Conservation (phyloP, 2,888 invertebrate genomes). For the Fragum sueziense region DNA sequence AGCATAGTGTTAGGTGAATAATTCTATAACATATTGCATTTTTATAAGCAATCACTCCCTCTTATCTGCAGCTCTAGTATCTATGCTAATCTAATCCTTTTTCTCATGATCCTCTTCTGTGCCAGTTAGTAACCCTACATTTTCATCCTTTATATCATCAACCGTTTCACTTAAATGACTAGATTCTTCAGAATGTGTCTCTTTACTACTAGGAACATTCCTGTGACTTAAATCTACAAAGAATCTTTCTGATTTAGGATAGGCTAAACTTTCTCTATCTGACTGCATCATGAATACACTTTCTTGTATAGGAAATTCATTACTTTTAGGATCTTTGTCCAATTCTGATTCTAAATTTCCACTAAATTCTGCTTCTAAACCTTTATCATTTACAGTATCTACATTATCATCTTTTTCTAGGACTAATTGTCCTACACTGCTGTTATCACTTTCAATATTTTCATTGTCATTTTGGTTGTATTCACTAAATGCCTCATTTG, state of each 20-base stretch:
- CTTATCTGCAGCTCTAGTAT: no score
- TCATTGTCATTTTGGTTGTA: neutral
- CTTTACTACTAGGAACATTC: neutral
- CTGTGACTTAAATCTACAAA: conserved; percentile 14
- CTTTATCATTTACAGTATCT: neutral
- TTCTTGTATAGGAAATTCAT: conserved; percentile 6
- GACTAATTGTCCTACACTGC: neutral
- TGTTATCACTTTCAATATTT: neutral
- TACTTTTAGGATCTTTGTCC: no score
- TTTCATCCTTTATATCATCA: neutral
- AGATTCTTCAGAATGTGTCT: neutral
- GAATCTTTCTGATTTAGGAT: conserved; percentile 11
- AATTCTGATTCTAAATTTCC: neutral
- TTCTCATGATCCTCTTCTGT: neutral
- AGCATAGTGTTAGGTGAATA: neutral
- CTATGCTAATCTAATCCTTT: neutral
- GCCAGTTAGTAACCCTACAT: neutral
- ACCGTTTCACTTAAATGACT: neutral
- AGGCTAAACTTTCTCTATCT: neutral
- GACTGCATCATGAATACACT: neutral
- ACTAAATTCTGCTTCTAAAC: neutral
- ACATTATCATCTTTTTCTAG: neutral
- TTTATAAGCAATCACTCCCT: no score
- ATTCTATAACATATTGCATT: neutral
- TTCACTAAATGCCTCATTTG: neutral